These are phyloP conservation scores for Nyctalus aviator DNA, from an alignment of 2,797 vertebrate species.

Conservation along the genomic window DNA sequence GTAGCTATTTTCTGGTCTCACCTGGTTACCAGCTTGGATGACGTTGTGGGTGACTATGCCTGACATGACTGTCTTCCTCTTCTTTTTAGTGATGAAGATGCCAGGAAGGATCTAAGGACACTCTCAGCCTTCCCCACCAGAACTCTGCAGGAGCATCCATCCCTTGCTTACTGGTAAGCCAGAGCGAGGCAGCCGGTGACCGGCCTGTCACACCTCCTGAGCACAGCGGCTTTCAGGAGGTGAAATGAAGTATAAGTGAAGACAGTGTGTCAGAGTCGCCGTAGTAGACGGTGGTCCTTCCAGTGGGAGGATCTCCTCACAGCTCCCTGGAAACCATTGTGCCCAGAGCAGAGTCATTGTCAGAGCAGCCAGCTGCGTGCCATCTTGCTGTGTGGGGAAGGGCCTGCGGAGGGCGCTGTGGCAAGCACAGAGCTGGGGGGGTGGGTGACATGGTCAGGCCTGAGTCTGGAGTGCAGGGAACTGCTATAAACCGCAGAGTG, in stretches of 20 bases:
- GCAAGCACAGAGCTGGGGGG: too few relatives aligned
- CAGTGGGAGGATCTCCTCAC: neutral
- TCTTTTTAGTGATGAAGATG: constrained; percentile 91
- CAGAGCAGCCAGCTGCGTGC: neutral
- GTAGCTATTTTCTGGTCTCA: neutral
- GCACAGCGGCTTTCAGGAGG: neutral
- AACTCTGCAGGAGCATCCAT: constrained; percentile 97
- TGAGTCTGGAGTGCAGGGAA: neutral
- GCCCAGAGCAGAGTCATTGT: neutral
- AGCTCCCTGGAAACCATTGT: neutral
- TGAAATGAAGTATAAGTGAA: neutral
- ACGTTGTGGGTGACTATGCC: neutral
- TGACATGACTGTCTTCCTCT: neutral
- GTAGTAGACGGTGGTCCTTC: neutral
- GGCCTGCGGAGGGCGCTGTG: too few relatives aligned
- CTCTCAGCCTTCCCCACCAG: constrained; percentile 95
- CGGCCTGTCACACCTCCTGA: rapidly evolving
- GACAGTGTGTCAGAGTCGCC: neutral
- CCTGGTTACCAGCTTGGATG: neutral
- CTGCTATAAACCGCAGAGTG: neutral
- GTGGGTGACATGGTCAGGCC: neutral
- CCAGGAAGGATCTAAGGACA: constrained; percentile 94
- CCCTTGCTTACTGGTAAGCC: constrained; percentile 96
- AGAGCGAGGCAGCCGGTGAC: neutral
- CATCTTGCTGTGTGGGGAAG: neutral